These are phyloP conservation scores for Heliornis fulica DNA, from an alignment of 2,113 vertebrate genomes.

Conservation along the genomic window DNA sequence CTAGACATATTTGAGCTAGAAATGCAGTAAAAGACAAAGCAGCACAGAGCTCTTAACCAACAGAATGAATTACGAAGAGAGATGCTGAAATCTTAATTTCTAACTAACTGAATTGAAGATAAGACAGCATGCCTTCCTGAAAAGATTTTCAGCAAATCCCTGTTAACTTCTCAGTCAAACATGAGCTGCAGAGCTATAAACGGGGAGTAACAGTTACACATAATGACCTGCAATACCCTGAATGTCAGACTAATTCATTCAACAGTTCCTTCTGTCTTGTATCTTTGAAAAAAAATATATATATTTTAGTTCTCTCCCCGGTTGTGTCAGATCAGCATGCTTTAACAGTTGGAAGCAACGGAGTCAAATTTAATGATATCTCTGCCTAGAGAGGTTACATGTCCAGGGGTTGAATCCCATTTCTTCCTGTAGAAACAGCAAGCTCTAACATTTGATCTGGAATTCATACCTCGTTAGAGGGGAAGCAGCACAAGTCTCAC, in stretches of 20 bases:
- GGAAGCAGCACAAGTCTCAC: constrained; percentile 9
- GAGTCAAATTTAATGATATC: not conserved
- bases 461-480: not conserved
- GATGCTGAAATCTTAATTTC: not conserved
- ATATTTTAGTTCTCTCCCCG: not conserved
- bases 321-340: not conserved
- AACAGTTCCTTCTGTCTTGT: not conserved
- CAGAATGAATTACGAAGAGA: not conserved
- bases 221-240: not conserved
- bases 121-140: not conserved
- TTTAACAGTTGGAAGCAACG: not conserved
- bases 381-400: not conserved
- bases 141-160: not conserved
- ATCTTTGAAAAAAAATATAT: accelerated
- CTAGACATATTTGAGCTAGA: not conserved
- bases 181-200: not conserved
- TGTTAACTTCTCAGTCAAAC: not conserved
- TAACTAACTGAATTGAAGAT: not conserved
- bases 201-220: not conserved
- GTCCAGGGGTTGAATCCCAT: not conserved
- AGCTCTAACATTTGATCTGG: constrained; percentile 4
- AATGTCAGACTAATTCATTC: constrained; percentile 1
- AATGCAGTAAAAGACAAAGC: not conserved
- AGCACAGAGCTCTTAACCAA: not conserved
- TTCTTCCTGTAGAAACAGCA: not conserved